Evolutionary conservation across 2,113 vertebrate genomes (phyloP).

Genomic region (Thomomys bottae): DNA sequence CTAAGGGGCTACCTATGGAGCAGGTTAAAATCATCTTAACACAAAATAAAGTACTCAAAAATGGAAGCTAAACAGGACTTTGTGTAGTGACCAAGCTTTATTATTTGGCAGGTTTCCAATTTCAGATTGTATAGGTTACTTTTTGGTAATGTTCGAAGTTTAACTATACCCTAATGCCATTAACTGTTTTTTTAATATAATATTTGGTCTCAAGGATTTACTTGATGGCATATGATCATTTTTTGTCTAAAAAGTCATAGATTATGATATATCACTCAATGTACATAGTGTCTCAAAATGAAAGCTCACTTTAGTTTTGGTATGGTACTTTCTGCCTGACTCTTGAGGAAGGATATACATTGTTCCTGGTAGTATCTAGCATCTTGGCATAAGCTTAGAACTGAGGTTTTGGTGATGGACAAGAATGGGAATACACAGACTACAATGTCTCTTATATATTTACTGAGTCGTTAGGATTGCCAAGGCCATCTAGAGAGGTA

Average conservation of each 20-base stretch:
- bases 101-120: neutral
- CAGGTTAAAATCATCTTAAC: slow-evolving; percentile 25
- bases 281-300: neutral
- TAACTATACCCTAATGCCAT: neutral
- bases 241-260: neutral
- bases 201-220: neutral
- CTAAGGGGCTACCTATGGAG: slow-evolving; percentile 14
- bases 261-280: neutral
- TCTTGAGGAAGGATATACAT: neutral
- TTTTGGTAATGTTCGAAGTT: slow-evolving; percentile 41
- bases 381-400: neutral
- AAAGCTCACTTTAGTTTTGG: neutral
- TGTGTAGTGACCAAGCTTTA: neutral
- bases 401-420: neutral
- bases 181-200: slow-evolving; percentile 55
- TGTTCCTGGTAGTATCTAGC: neutral
- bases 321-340: neutral
- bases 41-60: slow-evolving; percentile 18
- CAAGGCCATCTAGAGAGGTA: neutral
- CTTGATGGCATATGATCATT: neutral
- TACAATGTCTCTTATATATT: neutral
- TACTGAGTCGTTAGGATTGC: neutral
- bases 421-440: neutral
- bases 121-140: slow-evolving; percentile 43
- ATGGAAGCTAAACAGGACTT: slow-evolving; percentile 44